Conservation (phyloP, 1,140 invertebrate genomes). For the Diabrotica undecimpunctata region DNA sequence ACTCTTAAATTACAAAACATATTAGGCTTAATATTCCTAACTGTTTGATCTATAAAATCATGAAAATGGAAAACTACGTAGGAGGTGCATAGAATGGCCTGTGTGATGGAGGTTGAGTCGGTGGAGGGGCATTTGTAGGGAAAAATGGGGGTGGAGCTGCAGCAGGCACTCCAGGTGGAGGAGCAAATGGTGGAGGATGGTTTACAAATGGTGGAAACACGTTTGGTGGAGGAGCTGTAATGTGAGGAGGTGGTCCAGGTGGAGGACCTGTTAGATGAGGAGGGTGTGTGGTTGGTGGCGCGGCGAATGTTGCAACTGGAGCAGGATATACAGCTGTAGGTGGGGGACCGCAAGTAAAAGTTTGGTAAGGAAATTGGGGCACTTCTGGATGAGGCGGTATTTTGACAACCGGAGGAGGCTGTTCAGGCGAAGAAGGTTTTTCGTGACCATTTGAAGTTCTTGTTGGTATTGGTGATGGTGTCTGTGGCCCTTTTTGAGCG, state of each 20-base stretch:
- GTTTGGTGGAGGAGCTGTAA: conserved; percentile 42
- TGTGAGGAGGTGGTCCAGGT: conserved; percentile 44
- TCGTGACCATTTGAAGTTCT: conserved; percentile 33
- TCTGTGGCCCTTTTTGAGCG: conserved; percentile 42
- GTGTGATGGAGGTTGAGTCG: conserved; percentile 22
- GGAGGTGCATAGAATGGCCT: conserved; percentile 48
- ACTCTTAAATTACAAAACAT: too few relatives aligned
- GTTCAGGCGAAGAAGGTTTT: conserved; percentile 24
- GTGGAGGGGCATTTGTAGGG: conserved; percentile 40
- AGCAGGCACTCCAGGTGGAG: background rate
- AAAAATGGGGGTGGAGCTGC: conserved; percentile 46
- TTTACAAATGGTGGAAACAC: conserved; percentile 35
- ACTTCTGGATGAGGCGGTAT: conserved; percentile 47
- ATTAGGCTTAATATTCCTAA: too few relatives aligned
- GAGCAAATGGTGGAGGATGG: background rate
- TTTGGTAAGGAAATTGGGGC: conserved; percentile 44
- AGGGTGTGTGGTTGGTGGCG: conserved; percentile 24
- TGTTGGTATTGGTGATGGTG: conserved; percentile 4
- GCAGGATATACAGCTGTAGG: conserved; percentile 23
- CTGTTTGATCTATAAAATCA: too few relatives aligned
- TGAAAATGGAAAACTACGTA: background rate
- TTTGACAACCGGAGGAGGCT: conserved; percentile 39
- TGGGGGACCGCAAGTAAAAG: conserved; percentile 48
- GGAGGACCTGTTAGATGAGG: conserved; percentile 36
- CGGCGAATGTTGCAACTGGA: conserved; percentile 18